These are phyloP conservation scores for Lasioglossum zephyrum DNA, from an alignment of 2,888 invertebrate genomes.

Conservation along the genomic window DNA sequence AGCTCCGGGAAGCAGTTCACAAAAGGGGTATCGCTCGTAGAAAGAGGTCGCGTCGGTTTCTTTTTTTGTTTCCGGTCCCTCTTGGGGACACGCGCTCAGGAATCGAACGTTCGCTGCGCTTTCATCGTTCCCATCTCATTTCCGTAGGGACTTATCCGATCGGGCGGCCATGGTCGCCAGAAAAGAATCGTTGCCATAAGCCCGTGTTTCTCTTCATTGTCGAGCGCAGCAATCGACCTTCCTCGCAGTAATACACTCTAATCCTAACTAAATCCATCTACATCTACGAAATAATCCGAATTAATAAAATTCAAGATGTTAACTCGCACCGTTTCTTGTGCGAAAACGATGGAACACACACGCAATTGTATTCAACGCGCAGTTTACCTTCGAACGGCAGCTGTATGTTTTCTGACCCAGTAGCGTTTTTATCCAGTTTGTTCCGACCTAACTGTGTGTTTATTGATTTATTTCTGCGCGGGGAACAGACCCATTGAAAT, in stretches of 20 bases:
- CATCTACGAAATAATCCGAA: too few species aligned
- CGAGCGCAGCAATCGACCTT: constrained; percentile 48
- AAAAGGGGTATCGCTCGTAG: constrained; percentile 27
- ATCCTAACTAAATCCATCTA: too few species aligned
- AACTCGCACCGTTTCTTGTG: neutral
- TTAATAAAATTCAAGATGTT: too few species aligned
- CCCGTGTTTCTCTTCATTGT: constrained; percentile 64
- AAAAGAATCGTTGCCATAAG: constrained; percentile 61
- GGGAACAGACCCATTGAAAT: neutral
- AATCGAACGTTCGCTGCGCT: constrained; percentile 62
- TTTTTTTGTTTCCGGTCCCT: constrained; percentile 21
- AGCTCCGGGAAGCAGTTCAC: constrained; percentile 18
- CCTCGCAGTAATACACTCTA: neutral
- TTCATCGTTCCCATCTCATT: constrained; percentile 68
- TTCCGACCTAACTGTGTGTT: neutral
- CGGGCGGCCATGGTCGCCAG: constrained; percentile 38
- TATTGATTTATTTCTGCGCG: neutral
- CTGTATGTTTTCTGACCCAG: neutral
- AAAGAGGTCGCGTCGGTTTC: neutral
- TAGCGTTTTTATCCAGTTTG: neutral
- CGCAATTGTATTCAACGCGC: neutral
- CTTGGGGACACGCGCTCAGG: neutral
- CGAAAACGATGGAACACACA: neutral
- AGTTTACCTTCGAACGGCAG: neutral
- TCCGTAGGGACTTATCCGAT: constrained; percentile 64